Evolutionary conservation across 2,113 vertebrate genomes (phyloP).

Genomic region (Morone saxatilis): DNA sequence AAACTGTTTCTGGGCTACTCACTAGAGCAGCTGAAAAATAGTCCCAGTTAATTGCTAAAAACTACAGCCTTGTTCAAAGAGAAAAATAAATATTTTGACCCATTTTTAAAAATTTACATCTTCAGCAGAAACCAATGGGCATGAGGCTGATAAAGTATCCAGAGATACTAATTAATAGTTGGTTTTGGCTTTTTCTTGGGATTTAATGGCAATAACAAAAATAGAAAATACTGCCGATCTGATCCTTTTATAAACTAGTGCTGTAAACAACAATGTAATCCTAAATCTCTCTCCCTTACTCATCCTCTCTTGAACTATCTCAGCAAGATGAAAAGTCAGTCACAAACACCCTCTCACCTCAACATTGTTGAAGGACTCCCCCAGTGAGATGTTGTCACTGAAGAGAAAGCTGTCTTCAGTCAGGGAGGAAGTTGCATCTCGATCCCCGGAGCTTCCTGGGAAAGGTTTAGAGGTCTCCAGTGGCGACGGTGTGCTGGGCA

Average conservation of each 20-base stretch:
- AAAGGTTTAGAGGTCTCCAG: constrained; percentile 89
- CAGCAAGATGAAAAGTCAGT: neutral
- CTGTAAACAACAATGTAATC: neutral
- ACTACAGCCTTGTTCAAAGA: too few relatives aligned
- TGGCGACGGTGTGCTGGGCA: constrained; percentile 94
- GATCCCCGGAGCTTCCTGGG: constrained; percentile 81
- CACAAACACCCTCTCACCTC: constrained; percentile 85
- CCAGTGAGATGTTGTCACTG: constrained; percentile 87
- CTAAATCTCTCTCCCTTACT: neutral
- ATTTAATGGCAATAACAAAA: neutral
- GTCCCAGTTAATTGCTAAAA: neutral
- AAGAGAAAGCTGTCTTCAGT: constrained; percentile 83
- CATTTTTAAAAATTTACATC: neutral
- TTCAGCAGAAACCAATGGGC: neutral
- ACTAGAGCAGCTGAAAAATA: neutral
- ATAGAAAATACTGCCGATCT: neutral
- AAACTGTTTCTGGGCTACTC: too few relatives aligned
- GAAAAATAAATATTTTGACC: too few relatives aligned
- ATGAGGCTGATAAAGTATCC: neutral
- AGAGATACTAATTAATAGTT: neutral
- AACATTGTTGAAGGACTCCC: constrained; percentile 87
- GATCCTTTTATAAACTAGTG: neutral
- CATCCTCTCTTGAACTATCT: neutral
- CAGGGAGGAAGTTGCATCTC: constrained; percentile 80
- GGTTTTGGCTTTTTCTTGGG: neutral